Evolutionary conservation across 2,888 invertebrate species (phyloP).

Genomic region (Oscheius sp.): DNA sequence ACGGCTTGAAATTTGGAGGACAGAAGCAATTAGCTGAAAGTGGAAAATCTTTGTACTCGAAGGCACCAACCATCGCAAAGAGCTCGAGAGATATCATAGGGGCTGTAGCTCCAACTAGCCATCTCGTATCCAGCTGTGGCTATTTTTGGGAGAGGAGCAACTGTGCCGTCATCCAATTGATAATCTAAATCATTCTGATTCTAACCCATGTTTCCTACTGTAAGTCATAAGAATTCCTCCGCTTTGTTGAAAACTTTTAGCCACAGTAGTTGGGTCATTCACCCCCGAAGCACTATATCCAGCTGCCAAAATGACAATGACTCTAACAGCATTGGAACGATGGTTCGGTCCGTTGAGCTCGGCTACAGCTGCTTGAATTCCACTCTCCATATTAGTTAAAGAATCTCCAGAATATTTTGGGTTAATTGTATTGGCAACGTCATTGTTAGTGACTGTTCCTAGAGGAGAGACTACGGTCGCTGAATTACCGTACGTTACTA

Average conservation of each 20-base stretch:
- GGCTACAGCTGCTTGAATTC: neutral
- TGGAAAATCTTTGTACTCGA: neutral
- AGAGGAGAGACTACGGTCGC: neutral
- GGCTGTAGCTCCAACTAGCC: neutral
- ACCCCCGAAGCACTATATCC: conserved; percentile 1
- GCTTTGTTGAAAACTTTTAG: conserved; percentile 19
- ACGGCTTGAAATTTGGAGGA: neutral
- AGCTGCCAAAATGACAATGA: conserved; percentile 21
- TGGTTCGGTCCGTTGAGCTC: conserved; percentile 9
- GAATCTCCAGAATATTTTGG: neutral
- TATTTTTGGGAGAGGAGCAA: neutral
- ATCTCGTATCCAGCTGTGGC: conserved; percentile 20
- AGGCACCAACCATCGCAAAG: conserved; percentile 5
- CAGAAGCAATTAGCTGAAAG: conserved; percentile 27
- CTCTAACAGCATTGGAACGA: conserved; percentile 11
- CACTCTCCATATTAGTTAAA: conserved; percentile 13
- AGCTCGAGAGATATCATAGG: neutral
- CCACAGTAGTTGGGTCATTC: conserved; percentile 4
- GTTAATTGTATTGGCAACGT: neutral
- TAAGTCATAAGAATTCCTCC: conserved; percentile 26
- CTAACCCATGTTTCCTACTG: neutral
- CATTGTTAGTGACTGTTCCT: conserved; percentile 14
- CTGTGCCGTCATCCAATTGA: neutral
- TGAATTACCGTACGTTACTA: neutral
- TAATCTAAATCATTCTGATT: conserved; percentile 1